Conservation (phyloP, 1,140 invertebrate genomes). For the Zophobas atratus region DNA sequence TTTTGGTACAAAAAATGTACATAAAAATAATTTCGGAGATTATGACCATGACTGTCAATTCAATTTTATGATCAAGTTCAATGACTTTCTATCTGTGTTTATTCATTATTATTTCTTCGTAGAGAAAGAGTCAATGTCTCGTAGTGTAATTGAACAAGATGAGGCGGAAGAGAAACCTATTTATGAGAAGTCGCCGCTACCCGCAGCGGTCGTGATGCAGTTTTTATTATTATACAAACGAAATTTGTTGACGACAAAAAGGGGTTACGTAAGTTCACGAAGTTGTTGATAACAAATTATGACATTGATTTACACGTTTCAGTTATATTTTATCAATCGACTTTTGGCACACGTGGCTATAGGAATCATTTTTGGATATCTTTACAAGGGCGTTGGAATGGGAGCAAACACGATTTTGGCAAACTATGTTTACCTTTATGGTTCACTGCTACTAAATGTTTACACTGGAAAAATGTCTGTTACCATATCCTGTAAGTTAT, state of each 20-base stretch:
- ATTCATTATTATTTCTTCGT: neutral
- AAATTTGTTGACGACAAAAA: slow-evolving; percentile 74
- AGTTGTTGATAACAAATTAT: neutral
- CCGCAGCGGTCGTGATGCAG: slow-evolving; percentile 70
- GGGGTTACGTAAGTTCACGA: slow-evolving; percentile 73
- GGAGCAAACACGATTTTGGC: slow-evolving; percentile 88
- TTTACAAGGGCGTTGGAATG: slow-evolving; percentile 90
- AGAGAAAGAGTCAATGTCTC: slow-evolving; percentile 34
- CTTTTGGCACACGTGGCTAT: slow-evolving; percentile 87
- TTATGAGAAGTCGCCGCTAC: slow-evolving; percentile 50
- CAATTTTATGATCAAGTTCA: neutral
- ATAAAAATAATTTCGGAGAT: too few species aligned
- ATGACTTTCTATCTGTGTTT: slow-evolving; percentile 2
- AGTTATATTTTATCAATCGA: slow-evolving; percentile 81
- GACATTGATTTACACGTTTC: slow-evolving; percentile 62
- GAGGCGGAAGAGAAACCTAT: slow-evolving; percentile 36
- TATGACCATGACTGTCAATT: too few species aligned
- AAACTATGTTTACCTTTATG: slow-evolving; percentile 94
- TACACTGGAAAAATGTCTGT: slow-evolving; percentile 97
- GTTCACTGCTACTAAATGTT: slow-evolving; percentile 90
- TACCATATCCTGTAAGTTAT: slow-evolving; percentile 91
- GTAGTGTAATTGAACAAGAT: slow-evolving; percentile 31
- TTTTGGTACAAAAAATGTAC: too few species aligned
- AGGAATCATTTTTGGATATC: slow-evolving; percentile 89
- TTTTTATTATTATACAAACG: slow-evolving; percentile 75